A percentile compares a stretch with the other conserved stretches of the same genome.
These are phyloP conservation scores for Nyctereutes procyonoides DNA, from an alignment of 2,113 vertebrate species.

Conservation along the genomic window DNA sequence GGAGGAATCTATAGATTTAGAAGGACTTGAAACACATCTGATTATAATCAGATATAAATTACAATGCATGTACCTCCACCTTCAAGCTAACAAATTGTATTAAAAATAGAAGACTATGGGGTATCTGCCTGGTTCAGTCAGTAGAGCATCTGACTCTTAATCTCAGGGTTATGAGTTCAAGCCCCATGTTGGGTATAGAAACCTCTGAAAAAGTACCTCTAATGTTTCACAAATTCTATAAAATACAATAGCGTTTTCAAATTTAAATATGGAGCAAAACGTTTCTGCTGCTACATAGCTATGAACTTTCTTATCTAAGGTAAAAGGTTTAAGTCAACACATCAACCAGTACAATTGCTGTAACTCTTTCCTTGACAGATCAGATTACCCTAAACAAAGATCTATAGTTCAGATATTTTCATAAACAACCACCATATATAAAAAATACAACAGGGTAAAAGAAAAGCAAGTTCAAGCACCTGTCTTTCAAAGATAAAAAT, in stretches of 20 bases:
- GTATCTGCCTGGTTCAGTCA: background rate
- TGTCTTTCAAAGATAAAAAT: conserved; percentile 65
- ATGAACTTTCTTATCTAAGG: conserved; percentile 21
- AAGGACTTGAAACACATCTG: background rate
- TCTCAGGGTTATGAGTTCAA: background rate
- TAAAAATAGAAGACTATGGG: background rate
- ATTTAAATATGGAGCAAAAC: conserved; percentile 57
- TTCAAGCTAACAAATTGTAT: conserved; percentile 24
- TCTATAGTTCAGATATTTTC: conserved; percentile 21
- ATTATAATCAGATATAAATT: background rate
- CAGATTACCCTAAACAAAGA: conserved; percentile 48
- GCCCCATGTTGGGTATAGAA: background rate
- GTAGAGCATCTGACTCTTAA: background rate
- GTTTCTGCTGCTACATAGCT: background rate
- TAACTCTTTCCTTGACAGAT: conserved; percentile 42
- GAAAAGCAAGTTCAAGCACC: conserved; percentile 50
- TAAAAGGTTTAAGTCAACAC: conserved; percentile 47
- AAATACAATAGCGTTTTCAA: conserved; percentile 45
- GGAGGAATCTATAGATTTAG: background rate
- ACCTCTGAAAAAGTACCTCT: conserved; percentile 44
- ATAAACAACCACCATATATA: conserved; percentile 32
- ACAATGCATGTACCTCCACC: background rate
- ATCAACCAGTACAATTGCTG: conserved; percentile 24
- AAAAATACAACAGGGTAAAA: conserved; percentile 59
- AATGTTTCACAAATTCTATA: background rate